Percentiles rank a stretch among this genome's conserved stretches.
Conservation (phyloP, 1,140 invertebrate species). For the Chlorops oryzae region DNA sequence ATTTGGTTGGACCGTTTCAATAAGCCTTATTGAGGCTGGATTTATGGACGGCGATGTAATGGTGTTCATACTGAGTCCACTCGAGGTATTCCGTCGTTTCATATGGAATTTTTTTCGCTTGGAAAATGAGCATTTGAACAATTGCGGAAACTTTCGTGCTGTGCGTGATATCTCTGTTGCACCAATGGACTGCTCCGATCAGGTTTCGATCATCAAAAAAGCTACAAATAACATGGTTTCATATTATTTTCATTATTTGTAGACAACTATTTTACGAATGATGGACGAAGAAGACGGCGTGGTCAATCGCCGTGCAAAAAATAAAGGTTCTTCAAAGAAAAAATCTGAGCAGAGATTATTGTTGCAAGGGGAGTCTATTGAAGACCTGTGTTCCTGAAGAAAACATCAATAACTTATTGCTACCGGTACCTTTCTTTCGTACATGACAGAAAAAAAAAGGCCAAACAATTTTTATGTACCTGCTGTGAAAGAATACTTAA, state of each 20-base stretch:
- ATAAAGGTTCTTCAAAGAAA: constrained; percentile 29
- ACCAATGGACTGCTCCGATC: constrained; percentile 72
- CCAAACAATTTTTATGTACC: too few species aligned
- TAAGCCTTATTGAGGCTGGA: constrained; percentile 69
- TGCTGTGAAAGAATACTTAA: too few species aligned
- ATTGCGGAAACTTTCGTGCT: constrained; percentile 89
- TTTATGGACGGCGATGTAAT: constrained; percentile 69
- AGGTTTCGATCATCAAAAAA: constrained; percentile 37
- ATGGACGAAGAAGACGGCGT: constrained; percentile 93
- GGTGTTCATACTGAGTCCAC: constrained; percentile 66
- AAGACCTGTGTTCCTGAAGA: constrained; percentile 31
- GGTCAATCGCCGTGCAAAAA: constrained; percentile 53
- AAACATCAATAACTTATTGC: too few species aligned
- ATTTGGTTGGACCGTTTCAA: constrained; percentile 73
- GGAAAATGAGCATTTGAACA: constrained; percentile 91
- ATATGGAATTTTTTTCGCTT: constrained; percentile 91
- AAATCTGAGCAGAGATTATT: constrained; percentile 33
- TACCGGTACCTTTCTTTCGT: too few species aligned
- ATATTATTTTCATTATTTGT: background rate
- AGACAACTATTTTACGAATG: constrained; percentile 80
- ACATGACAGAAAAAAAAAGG: too few species aligned
- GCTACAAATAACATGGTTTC: background rate
- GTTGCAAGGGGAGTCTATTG: constrained; percentile 40
- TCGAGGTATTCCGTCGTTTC: constrained; percentile 81
- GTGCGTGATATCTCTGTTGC: constrained; percentile 85